Conservation (phyloP, 2,113 vertebrate genomes). For the Gasterosteus nipponicus region DNA sequence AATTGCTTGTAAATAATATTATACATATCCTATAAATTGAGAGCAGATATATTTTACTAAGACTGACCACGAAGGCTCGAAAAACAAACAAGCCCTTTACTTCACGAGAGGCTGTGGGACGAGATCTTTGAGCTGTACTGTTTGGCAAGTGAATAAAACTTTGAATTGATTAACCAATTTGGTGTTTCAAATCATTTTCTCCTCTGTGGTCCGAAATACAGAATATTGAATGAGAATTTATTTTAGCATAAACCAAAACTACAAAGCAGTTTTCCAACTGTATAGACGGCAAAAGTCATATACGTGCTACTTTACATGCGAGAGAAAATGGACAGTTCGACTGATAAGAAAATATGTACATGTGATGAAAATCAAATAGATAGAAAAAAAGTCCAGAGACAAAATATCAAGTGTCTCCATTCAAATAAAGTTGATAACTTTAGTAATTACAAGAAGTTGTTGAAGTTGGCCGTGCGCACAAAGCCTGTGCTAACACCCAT, state of each 20-base stretch:
- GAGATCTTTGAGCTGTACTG: constrained; percentile 61
- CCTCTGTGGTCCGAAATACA: not conserved
- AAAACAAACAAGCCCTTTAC: constrained; percentile 23
- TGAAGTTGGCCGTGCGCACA: not conserved
- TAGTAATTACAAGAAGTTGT: constrained; percentile 1
- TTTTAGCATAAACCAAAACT: constrained; percentile 10
- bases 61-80: constrained; percentile 60
- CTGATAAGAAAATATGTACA: constrained; percentile 55
- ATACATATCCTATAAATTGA: constrained; percentile 46
- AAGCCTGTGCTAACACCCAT: constrained; percentile 6
- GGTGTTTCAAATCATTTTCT: not conserved
- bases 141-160: constrained; percentile 82
- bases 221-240: constrained; percentile 21
- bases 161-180: constrained; percentile 44
- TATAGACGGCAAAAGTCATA: not conserved
- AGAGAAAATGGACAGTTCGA: constrained; percentile 1
- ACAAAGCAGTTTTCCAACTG: not conserved
- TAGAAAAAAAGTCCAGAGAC: not conserved
- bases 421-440: not conserved
- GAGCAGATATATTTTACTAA: constrained; percentile 71
- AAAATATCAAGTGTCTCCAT: constrained; percentile 9
- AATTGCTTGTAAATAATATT: constrained; percentile 22
- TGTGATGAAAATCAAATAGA: not conserved
- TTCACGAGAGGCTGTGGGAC: constrained; percentile 15
- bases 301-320: not conserved